Base-by-base conservation (phyloP, 2,888 invertebrate genomes). In the Drosophila testacea region DNA sequence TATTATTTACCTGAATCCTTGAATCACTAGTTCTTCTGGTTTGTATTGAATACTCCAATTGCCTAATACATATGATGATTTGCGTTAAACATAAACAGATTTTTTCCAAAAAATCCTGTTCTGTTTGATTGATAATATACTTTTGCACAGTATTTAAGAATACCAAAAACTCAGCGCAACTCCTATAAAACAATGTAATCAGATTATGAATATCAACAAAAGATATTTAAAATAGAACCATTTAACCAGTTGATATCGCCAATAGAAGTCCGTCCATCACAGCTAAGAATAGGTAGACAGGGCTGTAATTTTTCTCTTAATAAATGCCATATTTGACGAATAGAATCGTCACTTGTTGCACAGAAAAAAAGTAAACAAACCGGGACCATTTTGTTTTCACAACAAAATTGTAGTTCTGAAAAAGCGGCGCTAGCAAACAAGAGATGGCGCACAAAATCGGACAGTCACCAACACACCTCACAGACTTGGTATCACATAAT, bases 1-100 rank as follows among this genome's bases (percentile, higher is more conserved):
- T 1, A 30, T 44, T 16, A 48, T 51, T 65, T 76, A 91, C 91
- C 51, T 79, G 69, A 30, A 91, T 79, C 0, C 77, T 73, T 6
- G 69, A 50, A 2, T 82, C 81, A 10, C 79, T 70, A 0, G 76
- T 54, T 0, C 71, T 68, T 46, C 92, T 92, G 0, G 88, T 83
- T 57, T 89, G 90, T 6, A 92, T 81, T 0, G 90, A 89, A 28
- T 77, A 79, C 56, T 92, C 92, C 77, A 92, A 68, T 36, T 91
- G 89, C 16, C 82, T 83, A 3, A 92, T 82, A 32, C 92, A 92
- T 11, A 83, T 81, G 10, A 90, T 73, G 16, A 92, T 90, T 76
- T 92, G 92, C 1, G 89, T 85, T 13, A 92, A 56, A 11, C 92
- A 92, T 2, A 92, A 74, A 50, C 90, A 91, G 10, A 90, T 81